phyloP scores from a whole-genome alignment of 2,888 invertebrate species.

The Ametastegia equiseti region DNA sequence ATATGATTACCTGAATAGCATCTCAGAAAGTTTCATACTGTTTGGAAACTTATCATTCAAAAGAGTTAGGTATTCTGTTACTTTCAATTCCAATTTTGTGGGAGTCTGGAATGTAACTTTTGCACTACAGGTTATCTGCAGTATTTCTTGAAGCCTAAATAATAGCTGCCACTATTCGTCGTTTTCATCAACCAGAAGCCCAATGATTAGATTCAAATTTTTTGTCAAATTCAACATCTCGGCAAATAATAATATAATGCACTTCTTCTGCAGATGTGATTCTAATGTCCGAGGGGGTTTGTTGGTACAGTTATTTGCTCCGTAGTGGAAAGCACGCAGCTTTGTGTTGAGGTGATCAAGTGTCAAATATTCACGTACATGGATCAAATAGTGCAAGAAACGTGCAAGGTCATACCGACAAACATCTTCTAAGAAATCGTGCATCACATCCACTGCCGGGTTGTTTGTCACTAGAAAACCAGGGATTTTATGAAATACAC shows the following conservation, averaged over 20 bases:
- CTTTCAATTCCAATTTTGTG: not conserved
- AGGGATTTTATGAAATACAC: not conserved
- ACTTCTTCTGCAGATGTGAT: constrained; percentile 50
- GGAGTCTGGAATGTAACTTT: not conserved
- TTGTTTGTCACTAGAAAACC: constrained; percentile 2
- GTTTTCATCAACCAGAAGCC: not conserved
- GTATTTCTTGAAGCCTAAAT: not conserved
- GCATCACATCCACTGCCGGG: not conserved
- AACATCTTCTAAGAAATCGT: constrained; percentile 22
- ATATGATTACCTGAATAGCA: too few species aligned
- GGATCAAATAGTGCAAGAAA: constrained; percentile 27
- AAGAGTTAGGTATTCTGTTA: not conserved
- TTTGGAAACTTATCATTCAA: too few species aligned
- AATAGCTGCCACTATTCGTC: not conserved
- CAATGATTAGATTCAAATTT: constrained; percentile 9
- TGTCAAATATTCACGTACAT: constrained; percentile 41
- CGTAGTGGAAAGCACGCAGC: constrained; percentile 51
- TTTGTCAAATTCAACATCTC: constrained; percentile 50
- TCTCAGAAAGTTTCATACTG: too few species aligned
- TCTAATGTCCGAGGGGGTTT: constrained; percentile 51
- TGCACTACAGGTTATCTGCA: not conserved
- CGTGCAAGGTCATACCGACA: constrained; percentile 15
- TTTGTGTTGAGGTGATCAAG: constrained; percentile 46
- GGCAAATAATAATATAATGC: constrained; percentile 47
- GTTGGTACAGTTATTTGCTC: constrained; percentile 37